Evolutionary conservation across 2,797 vertebrate genomes (phyloP).

Genomic region (Sebastes reedi): DNA sequence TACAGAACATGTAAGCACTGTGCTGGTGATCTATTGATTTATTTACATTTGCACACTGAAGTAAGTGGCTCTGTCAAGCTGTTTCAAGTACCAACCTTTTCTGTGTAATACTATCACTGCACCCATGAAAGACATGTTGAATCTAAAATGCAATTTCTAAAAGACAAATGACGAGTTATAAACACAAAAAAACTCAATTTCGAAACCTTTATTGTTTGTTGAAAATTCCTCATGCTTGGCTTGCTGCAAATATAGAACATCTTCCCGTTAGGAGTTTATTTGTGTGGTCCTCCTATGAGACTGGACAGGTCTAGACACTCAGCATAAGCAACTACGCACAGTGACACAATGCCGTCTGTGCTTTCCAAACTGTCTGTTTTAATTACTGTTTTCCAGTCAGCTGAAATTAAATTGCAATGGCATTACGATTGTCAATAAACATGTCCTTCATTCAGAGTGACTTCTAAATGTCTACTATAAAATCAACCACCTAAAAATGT

Average conservation of each 20-base stretch:
- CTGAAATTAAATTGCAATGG: constrained; percentile 58
- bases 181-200: not conserved
- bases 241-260: constrained; percentile 15
- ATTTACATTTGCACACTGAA: constrained; percentile 31
- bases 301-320: constrained; percentile 35
- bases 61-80: constrained; percentile 35
- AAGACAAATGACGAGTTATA: not conserved
- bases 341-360: constrained; percentile 26
- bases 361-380: constrained; percentile 50
- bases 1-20: constrained; percentile 20
- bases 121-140: not conserved
- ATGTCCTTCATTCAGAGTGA: constrained; percentile 35
- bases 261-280: constrained; percentile 13
- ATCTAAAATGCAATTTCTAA: not conserved
- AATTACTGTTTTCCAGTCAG: constrained; percentile 68
- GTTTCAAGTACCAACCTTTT: constrained; percentile 14
- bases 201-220: not conserved
- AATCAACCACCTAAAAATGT: constrained; percentile 28
- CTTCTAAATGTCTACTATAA: constrained; percentile 35
- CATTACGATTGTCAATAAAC: constrained; percentile 64
- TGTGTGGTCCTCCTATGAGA: constrained; percentile 11
- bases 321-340: constrained; percentile 38
- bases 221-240: not conserved
- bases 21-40: constrained; percentile 45
- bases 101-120: not conserved